Base-by-base conservation (phyloP, 2,888 invertebrate genomes). In the Tetropium fuscum region DNA sequence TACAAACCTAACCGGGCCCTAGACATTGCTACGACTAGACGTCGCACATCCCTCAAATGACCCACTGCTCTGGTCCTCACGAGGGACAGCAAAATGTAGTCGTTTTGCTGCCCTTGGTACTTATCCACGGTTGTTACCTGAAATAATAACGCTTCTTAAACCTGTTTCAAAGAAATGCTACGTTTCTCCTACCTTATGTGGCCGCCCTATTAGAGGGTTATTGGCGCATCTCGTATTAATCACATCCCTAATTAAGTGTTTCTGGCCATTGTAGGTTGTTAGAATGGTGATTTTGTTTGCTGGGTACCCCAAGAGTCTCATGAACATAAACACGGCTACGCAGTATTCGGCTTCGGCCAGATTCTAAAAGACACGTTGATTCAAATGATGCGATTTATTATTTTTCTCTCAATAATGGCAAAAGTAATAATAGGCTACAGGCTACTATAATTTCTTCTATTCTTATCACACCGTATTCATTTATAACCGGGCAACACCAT, bases 81-180 rank as follows among this genome's bases (percentile, higher is more conserved):
- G 41, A 99, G 83, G 0, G 98, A 99, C 44, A 99, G 86, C 10
- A 99, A 86, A 60, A 99, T 97, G 76, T 95, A 97, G 83, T 99
- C 99, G 82, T 99, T 99, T 83, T 99, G 99, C 78, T 99, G 99
- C 56, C 99, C 99, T 79, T 99, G 99, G 81, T 97, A 99, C 79
- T 98, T 98, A 84, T 99, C 99, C 11, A 99, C 99, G 0, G 99
- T 99, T 0, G 94, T 93, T 18, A 94, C 89, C 88, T 88, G 69
- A 69, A 47, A 41, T n/a, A 40, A n/a, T n/a, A n/a, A n/a, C n/a
- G n/a, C 22, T 43, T 15, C n/a, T 27, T 13, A 40, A 10, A 27
- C 10, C 6, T 1, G 10, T 1, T 11, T 8, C 6, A 30, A 30
- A 3, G 30, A 48, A 49, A 57, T 27, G 22, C 15, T 30, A 48